These are phyloP conservation scores for Myotis planiceps DNA, from an alignment of 2,797 vertebrate genomes.

Conservation along the genomic window DNA sequence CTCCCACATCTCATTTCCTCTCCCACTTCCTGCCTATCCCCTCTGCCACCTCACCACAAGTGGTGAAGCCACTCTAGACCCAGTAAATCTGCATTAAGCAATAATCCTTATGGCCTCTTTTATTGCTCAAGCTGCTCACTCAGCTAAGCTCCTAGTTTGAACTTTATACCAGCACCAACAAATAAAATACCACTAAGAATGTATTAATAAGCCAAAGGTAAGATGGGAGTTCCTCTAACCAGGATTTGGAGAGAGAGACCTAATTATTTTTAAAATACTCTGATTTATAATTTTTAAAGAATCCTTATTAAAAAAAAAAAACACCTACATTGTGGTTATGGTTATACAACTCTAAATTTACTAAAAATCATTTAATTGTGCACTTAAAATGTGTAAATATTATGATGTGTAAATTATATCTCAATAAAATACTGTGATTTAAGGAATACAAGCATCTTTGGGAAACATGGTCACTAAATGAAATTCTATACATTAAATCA, in stretches of 20 bases:
- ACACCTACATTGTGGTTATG: background rate
- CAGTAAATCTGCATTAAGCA: background rate
- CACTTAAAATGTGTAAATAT: slow-evolving; percentile 33
- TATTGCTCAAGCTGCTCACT: background rate
- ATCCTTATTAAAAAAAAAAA: background rate
- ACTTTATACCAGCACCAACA: background rate
- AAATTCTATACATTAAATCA: slow-evolving; percentile 15
- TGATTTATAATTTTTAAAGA: background rate
- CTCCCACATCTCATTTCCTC: slow-evolving; percentile 29
- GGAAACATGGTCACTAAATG: background rate
- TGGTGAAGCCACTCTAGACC: background rate
- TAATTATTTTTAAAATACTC: background rate
- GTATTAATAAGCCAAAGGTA: background rate
- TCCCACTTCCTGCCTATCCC: background rate
- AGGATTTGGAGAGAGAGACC: background rate
- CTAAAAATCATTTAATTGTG: background rate
- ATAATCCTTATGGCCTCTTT: background rate
- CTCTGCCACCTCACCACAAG: background rate
- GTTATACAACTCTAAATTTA: background rate
- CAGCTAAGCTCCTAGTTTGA: background rate
- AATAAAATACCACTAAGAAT: background rate
- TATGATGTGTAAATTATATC: background rate
- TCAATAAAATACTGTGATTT: slow-evolving; percentile 33
- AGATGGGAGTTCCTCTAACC: background rate
- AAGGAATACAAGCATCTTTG: background rate